Evolutionary conservation across 2,797 vertebrate genomes (phyloP).

Genomic region (Paramormyrops hopkinsi): DNA sequence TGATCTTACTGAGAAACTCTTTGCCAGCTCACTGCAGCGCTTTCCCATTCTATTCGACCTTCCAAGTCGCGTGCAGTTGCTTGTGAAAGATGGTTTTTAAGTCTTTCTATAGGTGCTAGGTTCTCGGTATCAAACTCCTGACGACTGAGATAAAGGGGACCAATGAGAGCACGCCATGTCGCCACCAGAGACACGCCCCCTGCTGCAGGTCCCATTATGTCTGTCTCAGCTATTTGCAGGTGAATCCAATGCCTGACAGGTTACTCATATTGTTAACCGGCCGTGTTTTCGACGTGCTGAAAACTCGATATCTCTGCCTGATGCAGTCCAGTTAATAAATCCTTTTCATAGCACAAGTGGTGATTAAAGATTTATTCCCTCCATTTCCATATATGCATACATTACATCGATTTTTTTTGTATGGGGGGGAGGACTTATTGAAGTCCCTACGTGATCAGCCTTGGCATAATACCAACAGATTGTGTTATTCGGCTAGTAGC

Average conservation of each 20-base stretch:
- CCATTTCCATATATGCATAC: slow-evolving; percentile 53
- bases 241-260: slow-evolving; percentile 28
- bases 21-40: neutral
- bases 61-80: neutral
- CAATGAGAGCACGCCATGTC: neutral
- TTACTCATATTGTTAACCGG: slow-evolving; percentile 43
- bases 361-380: slow-evolving; percentile 66
- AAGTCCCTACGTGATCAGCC: neutral
- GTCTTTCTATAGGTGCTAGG: neutral
- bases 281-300: slow-evolving; percentile 32
- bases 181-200: neutral
- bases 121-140: neutral
- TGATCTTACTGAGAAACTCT: neutral
- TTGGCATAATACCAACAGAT: neutral
- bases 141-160: neutral
- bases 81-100: neutral
- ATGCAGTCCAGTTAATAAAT: slow-evolving; percentile 60
- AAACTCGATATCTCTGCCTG: slow-evolving; percentile 37
- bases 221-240: neutral
- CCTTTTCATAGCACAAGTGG: slow-evolving; percentile 65
- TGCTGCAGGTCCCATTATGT: neutral
- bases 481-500: neutral
- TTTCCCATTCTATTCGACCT: neutral
- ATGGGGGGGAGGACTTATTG: neutral
- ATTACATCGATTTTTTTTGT: neutral